A percentile compares a stretch with the other conserved stretches of the same genome.
Conservation (phyloP, 37 sponge, comb jelly and placozoan species). For the Crambe crambe region DNA sequence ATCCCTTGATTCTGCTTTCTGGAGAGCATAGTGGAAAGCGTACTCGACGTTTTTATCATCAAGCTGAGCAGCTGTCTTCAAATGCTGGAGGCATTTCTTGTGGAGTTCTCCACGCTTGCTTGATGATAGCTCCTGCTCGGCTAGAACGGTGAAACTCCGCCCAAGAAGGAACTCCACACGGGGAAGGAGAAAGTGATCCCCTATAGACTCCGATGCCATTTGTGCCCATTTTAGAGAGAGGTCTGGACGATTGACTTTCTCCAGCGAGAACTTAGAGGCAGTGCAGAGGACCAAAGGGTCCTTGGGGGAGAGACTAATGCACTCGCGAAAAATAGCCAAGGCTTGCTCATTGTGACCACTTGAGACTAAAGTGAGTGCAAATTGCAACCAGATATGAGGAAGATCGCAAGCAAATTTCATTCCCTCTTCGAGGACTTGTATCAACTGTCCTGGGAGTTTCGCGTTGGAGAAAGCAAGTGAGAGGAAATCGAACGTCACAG, state of each 20-base stretch:
- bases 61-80: slow-evolving; percentile 27
- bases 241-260: slow-evolving; percentile 24
- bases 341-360: slow-evolving; percentile 43
- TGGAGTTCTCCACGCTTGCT: slow-evolving; percentile 39
- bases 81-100: slow-evolving; percentile 25
- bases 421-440: slow-evolving; percentile 44
- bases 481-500: slow-evolving; percentile 33
- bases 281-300: slow-evolving; percentile 34
- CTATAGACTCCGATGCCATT: background rate
- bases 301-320: slow-evolving; percentile 40
- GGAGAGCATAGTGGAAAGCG: slow-evolving; percentile 49
- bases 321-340: slow-evolving; percentile 53
- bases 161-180: slow-evolving; percentile 32
- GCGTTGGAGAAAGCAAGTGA: slow-evolving; percentile 19
- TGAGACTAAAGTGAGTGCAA: slow-evolving; percentile 47
- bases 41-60: slow-evolving; percentile 39
- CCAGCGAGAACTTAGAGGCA: slow-evolving; percentile 54
- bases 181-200: slow-evolving; percentile 49
- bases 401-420: slow-evolving; percentile 32
- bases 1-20: slow-evolving; percentile 43
- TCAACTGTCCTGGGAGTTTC: slow-evolving; percentile 20
- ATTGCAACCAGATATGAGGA: slow-evolving; percentile 61
- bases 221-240: slow-evolving; percentile 46
- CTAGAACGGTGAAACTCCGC: slow-evolving; percentile 15
- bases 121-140: slow-evolving; percentile 33